Evolutionary conservation across 2,888 invertebrate species (phyloP).

Genomic region (Thumatha senex): DNA sequence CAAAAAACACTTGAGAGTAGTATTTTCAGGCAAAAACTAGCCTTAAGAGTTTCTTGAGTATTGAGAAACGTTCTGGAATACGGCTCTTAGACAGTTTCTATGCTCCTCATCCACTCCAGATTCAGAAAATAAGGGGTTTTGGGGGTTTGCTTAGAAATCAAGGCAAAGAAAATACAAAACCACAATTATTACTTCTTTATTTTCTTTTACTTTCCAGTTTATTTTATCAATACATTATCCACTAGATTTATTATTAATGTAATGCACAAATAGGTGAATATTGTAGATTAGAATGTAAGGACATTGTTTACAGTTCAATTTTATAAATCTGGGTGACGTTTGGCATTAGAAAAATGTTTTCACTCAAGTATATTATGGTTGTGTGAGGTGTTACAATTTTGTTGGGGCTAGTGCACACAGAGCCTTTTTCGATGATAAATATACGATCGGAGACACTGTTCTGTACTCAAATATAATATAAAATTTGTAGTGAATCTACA

Average conservation of each 20-base stretch:
- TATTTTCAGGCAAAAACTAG: too few species aligned
- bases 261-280: conserved; percentile 58
- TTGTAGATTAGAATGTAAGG: conserved; percentile 27
- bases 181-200: conserved; percentile 37
- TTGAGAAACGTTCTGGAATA: too few species aligned
- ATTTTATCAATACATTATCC: conserved; percentile 49
- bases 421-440: too few species aligned
- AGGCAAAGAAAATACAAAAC: conserved; percentile 13
- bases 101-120: too few species aligned
- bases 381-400: not conserved
- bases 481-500: too few species aligned
- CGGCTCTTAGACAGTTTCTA: too few species aligned
- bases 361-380: not conserved
- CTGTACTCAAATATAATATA: too few species aligned
- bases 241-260: conserved; percentile 57
- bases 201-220: conserved; percentile 24
- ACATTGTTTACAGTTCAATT: conserved; percentile 8
- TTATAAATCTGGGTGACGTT: conserved; percentile 2
- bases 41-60: too few species aligned
- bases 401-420: too few species aligned
- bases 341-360: not conserved
- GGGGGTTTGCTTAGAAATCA: not conserved
- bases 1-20: too few species aligned
- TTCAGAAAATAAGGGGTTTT: too few species aligned
- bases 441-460: too few species aligned